Conservation (phyloP, 2,888 invertebrate genomes). For the Amiota minor region DNA sequence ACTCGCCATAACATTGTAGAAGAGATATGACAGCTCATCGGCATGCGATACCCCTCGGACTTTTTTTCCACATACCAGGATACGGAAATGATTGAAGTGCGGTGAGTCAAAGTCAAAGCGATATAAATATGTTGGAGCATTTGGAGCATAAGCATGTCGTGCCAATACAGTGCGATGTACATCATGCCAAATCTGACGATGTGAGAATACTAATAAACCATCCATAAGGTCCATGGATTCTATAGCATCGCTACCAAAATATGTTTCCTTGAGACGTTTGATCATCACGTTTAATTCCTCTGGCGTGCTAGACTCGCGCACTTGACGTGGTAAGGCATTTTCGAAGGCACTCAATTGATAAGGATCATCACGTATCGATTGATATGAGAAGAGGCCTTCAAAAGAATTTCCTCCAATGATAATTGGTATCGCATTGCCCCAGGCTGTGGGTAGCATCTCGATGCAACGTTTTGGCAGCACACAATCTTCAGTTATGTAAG, state of each 20-base stretch:
- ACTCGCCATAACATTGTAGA: conserved; percentile 53
- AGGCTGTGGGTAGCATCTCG: conserved; percentile 59
- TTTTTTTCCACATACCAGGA: conserved; percentile 59
- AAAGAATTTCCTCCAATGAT: conserved; percentile 70
- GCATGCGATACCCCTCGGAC: conserved; percentile 69
- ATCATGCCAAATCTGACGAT: conserved; percentile 67
- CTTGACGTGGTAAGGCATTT: conserved; percentile 66
- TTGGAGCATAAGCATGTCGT: conserved; percentile 54
- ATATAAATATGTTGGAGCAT: conserved; percentile 66
- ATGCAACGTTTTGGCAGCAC: conserved; percentile 61
- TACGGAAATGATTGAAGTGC: conserved; percentile 63
- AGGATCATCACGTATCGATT: conserved; percentile 47
- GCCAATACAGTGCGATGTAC: conserved; percentile 62
- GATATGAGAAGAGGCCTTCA: conserved; percentile 68
- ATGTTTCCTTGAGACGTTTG: conserved; percentile 46
- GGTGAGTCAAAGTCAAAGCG: conserved; percentile 72
- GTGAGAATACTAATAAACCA: conserved; percentile 48
- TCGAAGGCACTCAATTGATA: conserved; percentile 63
- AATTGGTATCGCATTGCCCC: conserved; percentile 70
- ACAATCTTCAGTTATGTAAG: conserved; percentile 63
- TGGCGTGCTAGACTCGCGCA: conserved; percentile 50
- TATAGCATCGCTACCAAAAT: conserved; percentile 55
- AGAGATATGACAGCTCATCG: conserved; percentile 70
- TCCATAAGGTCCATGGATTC: conserved; percentile 51
- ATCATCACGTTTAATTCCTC: conserved; percentile 52